phyloP scores from a whole-genome alignment of 1,140 invertebrate species.

The Mactra quadrangularis region DNA sequence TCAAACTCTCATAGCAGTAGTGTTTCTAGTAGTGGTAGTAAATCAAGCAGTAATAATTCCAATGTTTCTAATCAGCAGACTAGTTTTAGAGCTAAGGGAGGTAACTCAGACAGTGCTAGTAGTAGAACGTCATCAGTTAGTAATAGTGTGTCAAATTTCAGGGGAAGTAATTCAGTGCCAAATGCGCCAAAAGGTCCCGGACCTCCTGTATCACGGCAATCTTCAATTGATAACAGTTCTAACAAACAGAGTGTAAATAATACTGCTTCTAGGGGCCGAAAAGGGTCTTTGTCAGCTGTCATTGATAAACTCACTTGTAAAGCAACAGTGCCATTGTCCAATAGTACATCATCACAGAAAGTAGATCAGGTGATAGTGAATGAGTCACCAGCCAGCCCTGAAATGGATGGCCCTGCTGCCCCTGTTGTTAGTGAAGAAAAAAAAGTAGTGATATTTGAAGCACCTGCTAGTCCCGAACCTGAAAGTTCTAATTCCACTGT shows the following conservation, averaged over 20 bases:
- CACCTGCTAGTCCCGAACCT: slow-evolving; percentile 26
- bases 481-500: slow-evolving; percentile 18
- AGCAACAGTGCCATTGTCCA: slow-evolving; percentile 25
- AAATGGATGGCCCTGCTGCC: slow-evolving; percentile 15
- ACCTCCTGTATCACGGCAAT: slow-evolving; percentile 14
- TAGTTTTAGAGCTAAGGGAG: slow-evolving; percentile 27
- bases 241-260: slow-evolving; percentile 19
- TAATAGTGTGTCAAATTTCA: slow-evolving; percentile 37
- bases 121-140: slow-evolving; percentile 17
- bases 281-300: slow-evolving; percentile 92
- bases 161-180: slow-evolving; percentile 33
- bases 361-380: slow-evolving; percentile 39
- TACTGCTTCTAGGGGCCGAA: slow-evolving; percentile 85
- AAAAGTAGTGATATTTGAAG: slow-evolving; percentile 43
- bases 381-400: slow-evolving; percentile 47
- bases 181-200: slow-evolving; percentile 54
- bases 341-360: slow-evolving; percentile 3
- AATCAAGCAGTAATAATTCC: slow-evolving; percentile 15
- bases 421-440: slow-evolving; percentile 7
- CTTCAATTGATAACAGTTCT: slow-evolving; percentile 8
- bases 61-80: slow-evolving; percentile 14
- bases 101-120: slow-evolving; percentile 21
- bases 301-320: slow-evolving; percentile 90
- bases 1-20: slow-evolving; percentile 10
- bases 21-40: too few relatives aligned